phyloP scores from a whole-genome alignment of 2,797 vertebrate species.

The Todus mexicanus region DNA sequence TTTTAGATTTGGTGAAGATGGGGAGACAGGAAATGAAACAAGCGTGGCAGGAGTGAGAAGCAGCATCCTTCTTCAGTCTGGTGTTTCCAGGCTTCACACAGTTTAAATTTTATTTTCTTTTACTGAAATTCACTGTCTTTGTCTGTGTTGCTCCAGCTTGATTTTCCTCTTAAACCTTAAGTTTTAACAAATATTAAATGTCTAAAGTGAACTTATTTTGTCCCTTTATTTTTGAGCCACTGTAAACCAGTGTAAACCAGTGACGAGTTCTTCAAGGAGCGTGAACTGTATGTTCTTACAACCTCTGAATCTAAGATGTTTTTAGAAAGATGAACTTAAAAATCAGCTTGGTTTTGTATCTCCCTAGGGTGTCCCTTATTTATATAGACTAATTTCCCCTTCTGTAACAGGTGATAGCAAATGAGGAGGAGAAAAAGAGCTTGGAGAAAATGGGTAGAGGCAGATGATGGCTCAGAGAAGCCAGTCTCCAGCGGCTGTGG shows the following conservation, averaged over 20 bases:
- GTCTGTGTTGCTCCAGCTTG: not conserved
- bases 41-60: not conserved
- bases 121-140: not conserved
- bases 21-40: not conserved
- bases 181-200: not conserved
- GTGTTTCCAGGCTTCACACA: not conserved
- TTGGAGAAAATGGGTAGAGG: rapidly evolving
- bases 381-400: too few relatives aligned
- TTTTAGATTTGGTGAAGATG: not conserved
- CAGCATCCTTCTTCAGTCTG: not conserved
- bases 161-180: not conserved
- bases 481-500: rapidly evolving
- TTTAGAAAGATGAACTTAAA: not conserved
- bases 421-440: not conserved
- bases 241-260: not conserved
- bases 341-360: not conserved
- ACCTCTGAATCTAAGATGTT: not conserved
- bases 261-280: not conserved
- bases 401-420: not conserved
- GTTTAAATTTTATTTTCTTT: not conserved
- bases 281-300: rapidly evolving
- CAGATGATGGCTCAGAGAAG: not conserved
- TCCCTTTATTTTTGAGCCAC: not conserved
- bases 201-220: not conserved
- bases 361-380: not conserved